These are phyloP conservation scores for Eremobia ochroleuca DNA, from an alignment of 2,888 invertebrate genomes.

Conservation along the genomic window DNA sequence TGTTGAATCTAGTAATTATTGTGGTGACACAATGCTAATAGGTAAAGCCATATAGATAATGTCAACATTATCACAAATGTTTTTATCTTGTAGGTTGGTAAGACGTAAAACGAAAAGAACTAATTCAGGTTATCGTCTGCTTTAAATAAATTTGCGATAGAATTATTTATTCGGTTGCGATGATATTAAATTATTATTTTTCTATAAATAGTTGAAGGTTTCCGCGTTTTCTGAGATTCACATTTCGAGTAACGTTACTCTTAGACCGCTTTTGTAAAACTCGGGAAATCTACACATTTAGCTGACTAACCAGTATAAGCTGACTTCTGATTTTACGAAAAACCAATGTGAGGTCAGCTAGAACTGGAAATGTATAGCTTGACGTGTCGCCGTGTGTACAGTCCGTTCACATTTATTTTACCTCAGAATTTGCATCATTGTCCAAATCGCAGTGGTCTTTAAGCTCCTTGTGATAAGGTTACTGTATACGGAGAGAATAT, in stretches of 20 bases:
- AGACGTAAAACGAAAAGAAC: slow-evolving; percentile 11
- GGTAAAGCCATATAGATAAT: slow-evolving; percentile 25
- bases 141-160: slow-evolving; percentile 17
- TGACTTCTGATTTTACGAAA: neutral
- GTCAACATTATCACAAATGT: slow-evolving; percentile 11
- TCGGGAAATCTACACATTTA: neutral
- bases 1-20: slow-evolving; percentile 6
- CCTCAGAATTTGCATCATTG: neutral
- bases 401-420: neutral
- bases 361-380: neutral
- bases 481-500: too few species aligned
- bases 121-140: slow-evolving; percentile 34
- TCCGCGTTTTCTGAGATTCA: slow-evolving; percentile 7
- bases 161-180: slow-evolving; percentile 9
- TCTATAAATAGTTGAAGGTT: neutral
- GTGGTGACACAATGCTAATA: slow-evolving; percentile 25
- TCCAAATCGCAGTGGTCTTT: neutral
- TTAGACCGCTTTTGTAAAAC: slow-evolving; percentile 10
- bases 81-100: slow-evolving; percentile 18
- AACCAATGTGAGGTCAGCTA: neutral
- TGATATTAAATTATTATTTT: neutral
- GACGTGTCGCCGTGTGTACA: neutral
- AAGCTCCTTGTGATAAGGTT: neutral
- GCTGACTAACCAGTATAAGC: neutral
- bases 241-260: slow-evolving; percentile 16